These are phyloP conservation scores for Sakesphorus luctuosus DNA, from an alignment of 2,113 vertebrate genomes.

Conservation along the genomic window DNA sequence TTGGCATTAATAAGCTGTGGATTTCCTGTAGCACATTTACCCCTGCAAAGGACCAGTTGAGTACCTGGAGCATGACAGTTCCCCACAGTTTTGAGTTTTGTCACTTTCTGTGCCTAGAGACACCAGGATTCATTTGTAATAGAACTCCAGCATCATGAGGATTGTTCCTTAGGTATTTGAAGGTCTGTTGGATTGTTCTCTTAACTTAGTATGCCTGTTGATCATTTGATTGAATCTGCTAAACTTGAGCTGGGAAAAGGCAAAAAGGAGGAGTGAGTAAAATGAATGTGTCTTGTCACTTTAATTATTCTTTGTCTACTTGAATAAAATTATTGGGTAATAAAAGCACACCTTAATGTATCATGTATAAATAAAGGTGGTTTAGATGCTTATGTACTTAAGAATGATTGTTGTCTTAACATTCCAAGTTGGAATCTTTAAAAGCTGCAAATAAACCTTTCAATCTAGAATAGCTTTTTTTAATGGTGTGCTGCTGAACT, in stretches of 20 bases:
- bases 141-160: background rate
- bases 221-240: background rate
- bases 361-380: background rate
- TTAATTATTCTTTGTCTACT: constrained; percentile 16
- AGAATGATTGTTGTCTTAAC: background rate
- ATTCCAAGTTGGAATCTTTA: background rate
- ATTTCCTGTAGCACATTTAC: background rate
- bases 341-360: constrained; percentile 14
- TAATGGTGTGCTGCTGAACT: background rate
- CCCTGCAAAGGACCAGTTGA: background rate
- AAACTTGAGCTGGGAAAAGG: background rate
- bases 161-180: background rate
- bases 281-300: background rate
- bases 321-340: constrained; percentile 12
- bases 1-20: background rate
- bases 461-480: background rate
- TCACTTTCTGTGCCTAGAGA: background rate
- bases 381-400: background rate
- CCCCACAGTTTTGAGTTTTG: background rate
- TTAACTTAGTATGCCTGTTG: background rate
- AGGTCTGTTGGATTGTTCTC: background rate
- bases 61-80: background rate
- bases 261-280: background rate
- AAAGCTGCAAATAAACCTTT: background rate
- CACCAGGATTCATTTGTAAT: background rate